Evolutionary conservation across 2,888 invertebrate genomes (phyloP).

Genomic region (Drosophila fulvimacula): DNA sequence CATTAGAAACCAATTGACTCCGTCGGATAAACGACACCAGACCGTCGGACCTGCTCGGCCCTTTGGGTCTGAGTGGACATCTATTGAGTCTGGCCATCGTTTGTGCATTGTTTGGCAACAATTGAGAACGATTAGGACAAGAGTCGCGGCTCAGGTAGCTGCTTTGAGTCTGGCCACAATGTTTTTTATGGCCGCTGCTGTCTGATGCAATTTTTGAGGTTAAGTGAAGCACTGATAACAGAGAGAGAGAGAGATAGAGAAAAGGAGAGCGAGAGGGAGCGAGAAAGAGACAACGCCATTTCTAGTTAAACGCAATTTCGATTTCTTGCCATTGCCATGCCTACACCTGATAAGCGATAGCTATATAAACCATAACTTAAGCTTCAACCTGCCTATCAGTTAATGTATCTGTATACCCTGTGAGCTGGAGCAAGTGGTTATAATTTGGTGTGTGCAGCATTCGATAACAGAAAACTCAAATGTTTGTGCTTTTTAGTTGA

Average conservation of each 20-base stretch:
- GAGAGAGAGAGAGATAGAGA: not conserved
- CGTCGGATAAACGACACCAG: slow-evolving; percentile 63
- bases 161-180: slow-evolving; percentile 10
- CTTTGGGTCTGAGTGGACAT: slow-evolving; percentile 6
- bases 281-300: slow-evolving; percentile 8
- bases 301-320: slow-evolving; percentile 30
- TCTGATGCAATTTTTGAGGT: slow-evolving; percentile 46
- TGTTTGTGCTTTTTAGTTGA: not conserved
- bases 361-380: slow-evolving; percentile 26
- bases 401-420: slow-evolving; percentile 32
- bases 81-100: slow-evolving; percentile 60
- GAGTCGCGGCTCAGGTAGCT: slow-evolving; percentile 38
- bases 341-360: slow-evolving; percentile 37
- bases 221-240: slow-evolving; percentile 20
- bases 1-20: slow-evolving; percentile 79
- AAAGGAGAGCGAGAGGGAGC: not conserved
- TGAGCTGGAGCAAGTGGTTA: not conserved
- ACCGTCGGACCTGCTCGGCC: slow-evolving; percentile 12
- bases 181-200: slow-evolving; percentile 43
- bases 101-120: slow-evolving; percentile 48
- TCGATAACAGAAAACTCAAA: not conserved
- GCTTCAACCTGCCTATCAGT: slow-evolving; percentile 13
- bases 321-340: slow-evolving; percentile 7
- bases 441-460: not conserved
- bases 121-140: slow-evolving; percentile 47